Evolutionary conservation across 2,888 invertebrate species (phyloP), one percentile per base, ranked within the genome.

Genomic region (Tinea semifulvella): DNA sequence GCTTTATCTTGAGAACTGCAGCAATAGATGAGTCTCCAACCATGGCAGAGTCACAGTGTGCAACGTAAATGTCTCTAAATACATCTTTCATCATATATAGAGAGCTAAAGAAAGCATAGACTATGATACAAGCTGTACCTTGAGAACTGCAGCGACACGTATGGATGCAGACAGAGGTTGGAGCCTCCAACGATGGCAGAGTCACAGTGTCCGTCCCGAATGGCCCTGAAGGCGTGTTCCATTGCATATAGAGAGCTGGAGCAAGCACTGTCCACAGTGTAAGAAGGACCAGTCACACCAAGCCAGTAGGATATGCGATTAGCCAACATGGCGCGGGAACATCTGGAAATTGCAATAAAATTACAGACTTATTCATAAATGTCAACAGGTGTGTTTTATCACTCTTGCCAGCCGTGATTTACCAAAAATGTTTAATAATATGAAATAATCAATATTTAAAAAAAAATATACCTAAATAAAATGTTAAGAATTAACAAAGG

Each of bases 181-280:
- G 90, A 84, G 0, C 95, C 96, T 3, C 91, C 95, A 2, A 98
- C 94, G 44, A 98, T 86, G 0, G 96, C 97, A 0, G 89, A 84
- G 49, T 98, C 96, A 58, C 95, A 94, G 49, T 89, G 86, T 0
- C 94, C 95, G 52, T 86, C 85, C 25, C 90, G 80, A 38, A 96
- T 86, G 0, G 91, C 85, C 40, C 84, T 83, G 63, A 89, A 91
- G 10, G 91, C 93, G 50, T 90, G 89, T 56, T 96, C 94, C 46
- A 97, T 52, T 0, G 96, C 96, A 54, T 92, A 88, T 52, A 96
- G 83, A 6, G 95, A 92, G 45, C 96, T 96, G n/a, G 95, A 95
- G 65, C 97, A 98, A 0, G 97, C 97, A 0, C 96, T 94, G 70
- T 98, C 97, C 7, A 94, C 83, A 1, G 91, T 84, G 72, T 89